Evolutionary conservation across 2,888 invertebrate species (phyloP).

Genomic region (Apamea sordens): DNA sequence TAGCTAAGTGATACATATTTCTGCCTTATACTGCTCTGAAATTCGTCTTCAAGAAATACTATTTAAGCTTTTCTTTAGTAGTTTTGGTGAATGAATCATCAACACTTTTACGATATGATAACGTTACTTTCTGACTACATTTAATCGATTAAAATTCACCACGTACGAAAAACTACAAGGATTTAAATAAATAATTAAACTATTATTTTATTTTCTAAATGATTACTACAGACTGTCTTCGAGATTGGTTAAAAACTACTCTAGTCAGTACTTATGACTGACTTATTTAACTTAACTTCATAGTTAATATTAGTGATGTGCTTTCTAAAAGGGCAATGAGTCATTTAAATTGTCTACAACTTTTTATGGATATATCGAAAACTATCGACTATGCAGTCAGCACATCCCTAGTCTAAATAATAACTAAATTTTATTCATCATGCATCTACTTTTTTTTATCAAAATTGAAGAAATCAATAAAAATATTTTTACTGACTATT

Average conservation of each 20-base stretch:
- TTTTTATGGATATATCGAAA: constrained; percentile 15
- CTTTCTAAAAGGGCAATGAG: constrained; percentile 32
- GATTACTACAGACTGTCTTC: constrained; percentile 10
- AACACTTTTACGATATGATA: neutral
- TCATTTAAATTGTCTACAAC: constrained; percentile 29
- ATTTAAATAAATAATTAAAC: neutral
- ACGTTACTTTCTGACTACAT: neutral
- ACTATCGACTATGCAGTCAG: constrained; percentile 37
- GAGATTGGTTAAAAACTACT: constrained; percentile 25
- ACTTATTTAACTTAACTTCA: constrained; percentile 19
- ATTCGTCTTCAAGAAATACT: neutral
- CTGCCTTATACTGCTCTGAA: neutral
- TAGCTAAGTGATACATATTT: neutral
- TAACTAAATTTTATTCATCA: constrained; percentile 22
- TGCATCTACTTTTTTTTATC: constrained; percentile 8
- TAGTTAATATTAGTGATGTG: constrained; percentile 51
- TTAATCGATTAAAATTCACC: neutral
- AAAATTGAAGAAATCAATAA: constrained; percentile 17
- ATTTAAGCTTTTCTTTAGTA: neutral
- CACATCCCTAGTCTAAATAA: constrained; percentile 57
- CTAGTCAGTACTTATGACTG: constrained; percentile 52
- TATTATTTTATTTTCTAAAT: constrained; percentile 4
- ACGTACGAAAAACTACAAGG: neutral
- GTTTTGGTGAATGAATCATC: neutral
- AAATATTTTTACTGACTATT: constrained; percentile 25